Base-by-base conservation (phyloP, 53 echinoderm and acorn worm species). In the Stichopus horrens region DNA sequence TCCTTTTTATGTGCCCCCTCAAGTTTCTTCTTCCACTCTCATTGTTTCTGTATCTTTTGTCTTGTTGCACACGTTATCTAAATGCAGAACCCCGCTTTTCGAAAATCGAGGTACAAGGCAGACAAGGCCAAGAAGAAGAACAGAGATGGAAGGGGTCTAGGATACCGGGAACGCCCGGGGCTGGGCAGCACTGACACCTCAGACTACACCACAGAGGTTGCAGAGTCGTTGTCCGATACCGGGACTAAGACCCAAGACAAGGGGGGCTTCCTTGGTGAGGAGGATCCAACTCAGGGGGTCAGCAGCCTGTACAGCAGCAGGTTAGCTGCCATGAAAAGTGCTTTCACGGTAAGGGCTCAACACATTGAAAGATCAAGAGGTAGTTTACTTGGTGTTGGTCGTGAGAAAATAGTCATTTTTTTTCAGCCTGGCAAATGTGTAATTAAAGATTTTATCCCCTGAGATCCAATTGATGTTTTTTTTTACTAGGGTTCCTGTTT, bases 81-180 rank as follows among this genome's bases (percentile, higher is more conserved):
- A 37, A 37, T 23, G 4, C 86, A 98, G 99, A 98, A 98, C 73
- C 90, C 92, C 5, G 82, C 89, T 71, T 98, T 98, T 91, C 88
- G 93, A 58, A 98, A 96, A 65, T 91, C 91, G 1, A 93, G 99
- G 9, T 94, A 90, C 88, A 91, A 86, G 65, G 90, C 92, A 8
- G 94, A 92, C 6, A 83, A 92, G 75, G 93, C 89, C 14, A 94
- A 94, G 74, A 91, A 90, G 73, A 86, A 88, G 23, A 92, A 93
- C 81, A 89, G 88, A 20, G 95, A 95, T 59, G 92, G 91, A 6
- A 76, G 91, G 5, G 99, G 99, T 16, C 89, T 98, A 0, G 99
- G 99, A 23, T 95, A 88, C 82, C 86, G 94, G 65, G 99, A 98
- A 55, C 86, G 99, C 52, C 99, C 99, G 52, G 93, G 95, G 22